Evolutionary conservation across 2,797 vertebrate genomes (phyloP).

Genomic region (Phoebastria nigripes): DNA sequence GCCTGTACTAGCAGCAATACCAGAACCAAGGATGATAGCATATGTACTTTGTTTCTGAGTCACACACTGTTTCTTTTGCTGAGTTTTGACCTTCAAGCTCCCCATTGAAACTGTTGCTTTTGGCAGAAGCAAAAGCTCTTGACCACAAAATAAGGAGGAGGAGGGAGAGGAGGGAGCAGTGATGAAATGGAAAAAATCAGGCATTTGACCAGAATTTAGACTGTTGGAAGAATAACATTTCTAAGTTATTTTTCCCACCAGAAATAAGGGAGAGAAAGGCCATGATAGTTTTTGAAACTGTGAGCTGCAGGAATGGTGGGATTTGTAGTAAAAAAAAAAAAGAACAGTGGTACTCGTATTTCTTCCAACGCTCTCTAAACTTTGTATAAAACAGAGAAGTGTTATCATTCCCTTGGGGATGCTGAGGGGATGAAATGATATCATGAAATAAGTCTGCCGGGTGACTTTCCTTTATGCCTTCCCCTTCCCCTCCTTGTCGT

Average conservation of each 20-base stretch:
- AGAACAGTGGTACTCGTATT: not conserved
- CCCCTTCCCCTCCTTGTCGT: not conserved
- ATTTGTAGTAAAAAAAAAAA: not conserved
- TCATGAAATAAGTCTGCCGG: not conserved
- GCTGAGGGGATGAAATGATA: not conserved
- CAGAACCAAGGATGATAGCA: not conserved
- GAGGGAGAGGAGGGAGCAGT: not conserved
- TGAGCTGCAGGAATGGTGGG: not conserved
- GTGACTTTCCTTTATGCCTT: not conserved
- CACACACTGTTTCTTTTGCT: not conserved
- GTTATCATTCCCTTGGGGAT: not conserved
- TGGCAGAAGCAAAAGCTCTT: conserved; percentile 47
- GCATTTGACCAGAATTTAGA: conserved; percentile 44
- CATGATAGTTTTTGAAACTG: not conserved
- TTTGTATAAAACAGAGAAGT: not conserved
- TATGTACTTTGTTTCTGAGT: not conserved
- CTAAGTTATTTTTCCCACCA: conserved; percentile 35
- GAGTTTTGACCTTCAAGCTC: conserved; percentile 51
- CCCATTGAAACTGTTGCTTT: conserved; percentile 43
- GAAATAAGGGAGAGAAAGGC: conserved; percentile 13
- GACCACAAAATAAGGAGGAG: conserved; percentile 23
- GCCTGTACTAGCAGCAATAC: not conserved
- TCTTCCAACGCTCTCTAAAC: not conserved
- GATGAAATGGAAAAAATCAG: conserved; percentile 51
- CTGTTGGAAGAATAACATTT: conserved; percentile 45